A percentile compares a stretch with the other conserved stretches of the same genome.
phyloP scores from a whole-genome alignment of 2,888 invertebrate genomes.

The Alsophila aescularia region DNA sequence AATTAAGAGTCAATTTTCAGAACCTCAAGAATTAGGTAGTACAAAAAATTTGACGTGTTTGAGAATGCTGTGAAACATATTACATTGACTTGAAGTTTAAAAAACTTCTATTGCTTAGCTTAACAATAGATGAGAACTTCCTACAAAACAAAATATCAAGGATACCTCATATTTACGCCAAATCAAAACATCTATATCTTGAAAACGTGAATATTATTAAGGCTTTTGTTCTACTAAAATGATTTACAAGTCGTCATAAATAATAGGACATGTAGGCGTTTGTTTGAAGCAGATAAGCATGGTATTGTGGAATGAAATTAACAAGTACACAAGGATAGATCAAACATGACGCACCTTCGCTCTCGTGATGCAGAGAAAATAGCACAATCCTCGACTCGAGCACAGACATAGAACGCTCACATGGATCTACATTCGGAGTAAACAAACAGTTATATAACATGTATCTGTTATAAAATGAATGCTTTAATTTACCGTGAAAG shows the following conservation, averaged over 20 bases:
- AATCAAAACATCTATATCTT: constrained; percentile 11
- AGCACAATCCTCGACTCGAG: not conserved
- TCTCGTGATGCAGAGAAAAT: constrained; percentile 42
- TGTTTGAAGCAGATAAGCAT: constrained; percentile 46
- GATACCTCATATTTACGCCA: not conserved
- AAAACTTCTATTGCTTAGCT: too few relatives aligned
- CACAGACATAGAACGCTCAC: too few relatives aligned
- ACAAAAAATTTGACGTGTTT: too few relatives aligned
- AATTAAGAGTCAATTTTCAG: too few relatives aligned
- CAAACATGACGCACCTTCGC: constrained; percentile 39
- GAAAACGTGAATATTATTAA: constrained; percentile 25
- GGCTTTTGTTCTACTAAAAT: constrained; percentile 30
- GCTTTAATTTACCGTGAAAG: constrained; percentile 29
- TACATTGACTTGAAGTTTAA: too few relatives aligned
- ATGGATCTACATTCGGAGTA: not conserved
- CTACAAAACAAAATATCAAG: too few relatives aligned
- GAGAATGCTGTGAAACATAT: too few relatives aligned
- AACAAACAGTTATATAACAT: not conserved
- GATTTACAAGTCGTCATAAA: constrained; percentile 41
- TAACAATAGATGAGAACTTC: too few relatives aligned
- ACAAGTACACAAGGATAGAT: constrained; percentile 45
- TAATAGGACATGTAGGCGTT: constrained; percentile 45
- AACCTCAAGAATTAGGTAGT: too few relatives aligned
- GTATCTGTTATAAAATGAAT: not conserved
- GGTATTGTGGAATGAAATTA: constrained; percentile 42